Conservation (phyloP, 2,113 vertebrate genomes). For the Apodemus speciosus region DNA sequence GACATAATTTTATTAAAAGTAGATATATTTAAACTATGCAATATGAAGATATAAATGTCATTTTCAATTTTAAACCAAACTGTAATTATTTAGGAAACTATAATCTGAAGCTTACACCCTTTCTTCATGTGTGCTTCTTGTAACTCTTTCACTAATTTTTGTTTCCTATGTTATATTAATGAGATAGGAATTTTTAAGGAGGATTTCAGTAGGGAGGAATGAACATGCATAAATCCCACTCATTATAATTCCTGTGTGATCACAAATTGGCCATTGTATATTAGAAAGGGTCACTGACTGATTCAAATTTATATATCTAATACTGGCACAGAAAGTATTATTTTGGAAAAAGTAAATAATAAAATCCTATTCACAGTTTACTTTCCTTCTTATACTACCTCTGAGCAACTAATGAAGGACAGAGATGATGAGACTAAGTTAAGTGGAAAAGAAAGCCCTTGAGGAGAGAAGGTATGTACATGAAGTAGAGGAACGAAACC, state of each 20-base stretch:
- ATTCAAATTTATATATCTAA: background rate
- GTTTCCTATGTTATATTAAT: background rate
- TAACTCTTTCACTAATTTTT: background rate
- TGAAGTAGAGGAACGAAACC: background rate
- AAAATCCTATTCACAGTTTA: background rate
- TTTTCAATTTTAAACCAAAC: background rate
- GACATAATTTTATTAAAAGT: background rate
- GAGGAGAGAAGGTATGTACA: rapidly evolving
- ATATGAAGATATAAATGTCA: background rate
- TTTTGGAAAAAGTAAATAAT: background rate
- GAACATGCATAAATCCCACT: background rate
- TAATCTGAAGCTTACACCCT: background rate
- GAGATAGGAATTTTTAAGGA: background rate
- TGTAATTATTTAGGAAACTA: background rate
- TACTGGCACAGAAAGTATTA: background rate
- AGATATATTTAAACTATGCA: background rate
- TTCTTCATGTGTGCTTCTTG: background rate
- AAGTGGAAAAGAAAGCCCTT: background rate
- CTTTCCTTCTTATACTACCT: background rate
- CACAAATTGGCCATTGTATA: background rate
- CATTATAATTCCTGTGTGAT: background rate
- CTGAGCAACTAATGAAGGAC: background rate
- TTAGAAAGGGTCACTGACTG: background rate
- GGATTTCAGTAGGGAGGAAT: background rate
- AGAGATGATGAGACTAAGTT: background rate